Base-by-base conservation (phyloP, 2,113 vertebrate species). In the Oenanthe oenanthe region DNA sequence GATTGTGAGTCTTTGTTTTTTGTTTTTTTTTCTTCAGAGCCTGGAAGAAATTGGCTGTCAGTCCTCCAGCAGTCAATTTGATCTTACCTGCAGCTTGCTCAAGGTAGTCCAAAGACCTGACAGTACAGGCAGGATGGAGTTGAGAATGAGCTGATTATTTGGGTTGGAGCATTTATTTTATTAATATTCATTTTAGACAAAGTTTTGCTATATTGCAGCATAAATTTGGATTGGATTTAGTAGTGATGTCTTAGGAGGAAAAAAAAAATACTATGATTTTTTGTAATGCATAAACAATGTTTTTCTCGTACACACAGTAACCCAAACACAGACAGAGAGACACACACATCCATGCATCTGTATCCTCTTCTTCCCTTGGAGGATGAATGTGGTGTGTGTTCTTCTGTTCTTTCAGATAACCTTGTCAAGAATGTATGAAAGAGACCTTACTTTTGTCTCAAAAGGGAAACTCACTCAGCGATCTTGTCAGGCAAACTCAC, bases 1-100 rank as follows among this genome's bases (percentile, higher is more conserved):
- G 7, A 31, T 3, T 53, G 7, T 43, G 6, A 51, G 6, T 61
- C 25, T 1, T 66, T 2, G 0, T 2, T 14, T 4, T n/a, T n/a
- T n/a, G n/a, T n/a, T n/a, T n/a, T n/a, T n/a, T n/a, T 73, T 78
- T 76, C 38, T 84, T 8, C 17, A 60, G 6, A 72, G 38, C 20
- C 12, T 76, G 60, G 16, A 31, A 43, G 36, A 83, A 65, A 7
- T 1, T 73, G 10, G 2, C 8, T 6, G 0, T 56, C 13, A 22
- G 45, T 67, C 36, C 36, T 61, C 22, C 19, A 43, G 36, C 9
- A 56, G n/a, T 7, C 17, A 48, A 45, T 53, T 40, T 79, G 45
- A 48, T 72, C 2, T 14, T 18, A n/a, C 18, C 28, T 71, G 13
- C 38, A 67, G 24, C 13, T 68, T 26, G 43, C 20, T 4, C 21